These are phyloP conservation scores for Strongylocentrotus purpuratus DNA, from an alignment of 35 echinoderm and acorn worm species.

Conservation along the genomic window DNA sequence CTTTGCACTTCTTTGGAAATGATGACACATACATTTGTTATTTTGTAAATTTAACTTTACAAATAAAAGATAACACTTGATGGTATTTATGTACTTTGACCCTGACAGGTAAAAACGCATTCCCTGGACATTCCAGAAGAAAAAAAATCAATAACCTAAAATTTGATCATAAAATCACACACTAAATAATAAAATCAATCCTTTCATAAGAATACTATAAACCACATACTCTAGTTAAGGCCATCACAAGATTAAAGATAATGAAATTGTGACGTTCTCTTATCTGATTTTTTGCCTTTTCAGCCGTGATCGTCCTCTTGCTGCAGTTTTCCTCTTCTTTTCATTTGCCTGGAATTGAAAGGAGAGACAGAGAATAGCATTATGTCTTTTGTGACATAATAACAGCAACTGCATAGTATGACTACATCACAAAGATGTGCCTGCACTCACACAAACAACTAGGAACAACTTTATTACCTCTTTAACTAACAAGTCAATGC, in stretches of 20 bases:
- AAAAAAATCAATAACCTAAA: not conserved
- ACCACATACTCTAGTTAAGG: not conserved
- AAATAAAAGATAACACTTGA: not conserved
- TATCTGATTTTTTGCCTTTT: slow-evolving; percentile 37
- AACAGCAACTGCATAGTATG: too few relatives aligned
- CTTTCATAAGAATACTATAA: not conserved
- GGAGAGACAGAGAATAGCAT: not conserved
- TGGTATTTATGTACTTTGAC: not conserved
- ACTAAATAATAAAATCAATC: not conserved
- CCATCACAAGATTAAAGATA: not conserved
- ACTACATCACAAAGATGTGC: too few relatives aligned
- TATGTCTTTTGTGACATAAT: not conserved
- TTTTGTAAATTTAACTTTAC: not conserved
- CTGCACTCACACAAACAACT: too few relatives aligned
- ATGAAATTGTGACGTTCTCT: not conserved
- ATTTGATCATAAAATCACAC: slow-evolving; percentile 19
- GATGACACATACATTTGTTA: not conserved
- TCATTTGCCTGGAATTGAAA: not conserved
- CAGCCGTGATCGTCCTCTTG: slow-evolving; percentile 26
- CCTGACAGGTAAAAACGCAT: not conserved
- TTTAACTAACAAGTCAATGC: too few relatives aligned
- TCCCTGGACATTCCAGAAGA: not conserved
- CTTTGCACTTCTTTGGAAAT: not conserved
- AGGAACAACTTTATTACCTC: too few relatives aligned
- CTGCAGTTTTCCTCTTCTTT: slow-evolving; percentile 30